Base-by-base conservation (phyloP, 30 jellyfish, hydroid and myxozoan genomes). In the Aurelia sp. region DNA sequence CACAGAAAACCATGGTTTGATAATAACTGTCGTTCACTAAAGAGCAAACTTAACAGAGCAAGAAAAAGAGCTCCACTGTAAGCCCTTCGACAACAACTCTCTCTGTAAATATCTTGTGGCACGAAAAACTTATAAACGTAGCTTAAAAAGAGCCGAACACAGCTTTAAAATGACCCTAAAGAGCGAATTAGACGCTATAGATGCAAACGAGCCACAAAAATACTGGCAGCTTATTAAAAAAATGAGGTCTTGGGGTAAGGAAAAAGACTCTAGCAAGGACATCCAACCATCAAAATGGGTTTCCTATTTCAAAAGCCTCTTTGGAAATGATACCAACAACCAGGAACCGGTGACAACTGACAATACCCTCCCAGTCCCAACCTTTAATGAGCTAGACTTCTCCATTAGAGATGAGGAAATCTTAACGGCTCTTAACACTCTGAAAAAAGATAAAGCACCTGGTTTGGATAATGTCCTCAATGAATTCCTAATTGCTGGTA, bases 391-490 rank as follows among this genome's bases (percentile, higher is more conserved):
- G 30, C 76, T 65, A 20, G 38, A 65, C 76, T 65, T 65, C 47
- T 65, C 76, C n/a, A n/a, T n/a, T n/a, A 13, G 6, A 65, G 11
- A 31, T 27, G 47, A 65, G 19, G 76, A 65, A 65, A 65, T 65
- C 15, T 27, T 13, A 6, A 58, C 67, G 0, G 67, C 67, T 58
- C 24, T 58, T 2, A 58, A 58, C 20, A 20, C 67, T 0, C 16
- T 58, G 13, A 58, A 10, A 20, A 58, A 58, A 20, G 67, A 58
- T 31, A 58, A 58, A 58, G 67, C 76, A 22, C 76, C 76, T 20
- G 76, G 76, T 65, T 65, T 65, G n/a, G 76, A 65, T 65, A 65
- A 65, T 65, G 52, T 65, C 15, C 76, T 65, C 50, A 65, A 65
- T 65, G 52, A 65, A 65, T 65, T 65, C 76, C 47, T 65, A 22